A percentile compares a stretch with the other conserved stretches of the same genome.
These are phyloP conservation scores for Pseudanteris insignis DNA, from an alignment of 2,888 invertebrate genomes.

Conservation along the genomic window DNA sequence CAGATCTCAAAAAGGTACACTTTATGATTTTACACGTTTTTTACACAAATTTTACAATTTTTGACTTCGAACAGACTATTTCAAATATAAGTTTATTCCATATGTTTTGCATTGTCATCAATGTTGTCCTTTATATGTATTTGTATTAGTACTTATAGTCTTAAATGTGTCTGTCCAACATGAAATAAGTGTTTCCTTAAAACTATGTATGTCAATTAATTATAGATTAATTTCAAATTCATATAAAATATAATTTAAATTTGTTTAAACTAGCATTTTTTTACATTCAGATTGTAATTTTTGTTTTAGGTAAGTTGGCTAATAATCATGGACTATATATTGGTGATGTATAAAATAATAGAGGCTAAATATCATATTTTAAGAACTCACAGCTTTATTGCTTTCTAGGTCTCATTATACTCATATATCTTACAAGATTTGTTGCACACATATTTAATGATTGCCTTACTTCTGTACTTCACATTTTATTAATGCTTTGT, in stretches of 20 bases:
- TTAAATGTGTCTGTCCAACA: no score
- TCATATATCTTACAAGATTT: conserved; percentile 25
- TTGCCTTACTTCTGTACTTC: conserved; percentile 21
- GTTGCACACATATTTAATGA: conserved; percentile 10
- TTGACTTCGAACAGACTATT: no score
- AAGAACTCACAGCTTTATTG: conserved; percentile 25
- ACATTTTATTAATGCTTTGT: conserved; percentile 37
- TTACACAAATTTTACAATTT: no score
- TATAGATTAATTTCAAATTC: no score
- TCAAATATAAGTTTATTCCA: no score
- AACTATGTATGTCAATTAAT: no score
- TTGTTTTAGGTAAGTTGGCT: conserved; percentile 40
- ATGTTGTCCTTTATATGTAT: background rate
- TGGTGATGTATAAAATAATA: conserved; percentile 35
- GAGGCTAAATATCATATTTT: conserved; percentile 19
- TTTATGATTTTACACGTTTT: conserved; percentile 22
- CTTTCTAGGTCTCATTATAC: conserved; percentile 24
- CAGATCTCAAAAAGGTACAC: conserved; percentile 59
- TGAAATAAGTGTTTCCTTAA: no score
- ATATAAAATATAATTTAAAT: no score
- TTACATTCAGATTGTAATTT: no score
- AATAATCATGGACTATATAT: conserved; percentile 8
- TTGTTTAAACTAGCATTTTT: no score
- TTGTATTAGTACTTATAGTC: background rate
- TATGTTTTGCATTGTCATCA: background rate